A percentile compares a stretch with the other conserved stretches of the same genome.
Conservation (phyloP, 1,140 invertebrate species). For the Drosophila oshimai region DNA sequence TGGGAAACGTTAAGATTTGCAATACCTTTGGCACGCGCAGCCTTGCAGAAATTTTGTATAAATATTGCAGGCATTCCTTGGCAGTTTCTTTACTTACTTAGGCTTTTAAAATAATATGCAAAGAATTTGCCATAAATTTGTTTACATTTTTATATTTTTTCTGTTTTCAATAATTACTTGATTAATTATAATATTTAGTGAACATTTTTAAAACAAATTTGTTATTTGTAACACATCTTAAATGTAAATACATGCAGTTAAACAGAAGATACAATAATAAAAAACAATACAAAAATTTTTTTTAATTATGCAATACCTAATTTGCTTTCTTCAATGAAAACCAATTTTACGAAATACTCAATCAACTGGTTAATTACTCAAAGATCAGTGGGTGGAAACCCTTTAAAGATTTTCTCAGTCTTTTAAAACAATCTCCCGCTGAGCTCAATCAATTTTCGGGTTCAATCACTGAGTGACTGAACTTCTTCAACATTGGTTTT, state of each 20-base stretch:
- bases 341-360: background rate
- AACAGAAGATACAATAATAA: background rate
- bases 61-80: background rate
- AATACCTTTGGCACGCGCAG: background rate
- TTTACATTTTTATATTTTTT: no score
- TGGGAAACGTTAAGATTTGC: background rate
- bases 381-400: slow-evolving; percentile 20
- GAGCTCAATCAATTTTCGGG: slow-evolving; percentile 28
- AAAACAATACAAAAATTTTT: no score
- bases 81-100: no score
- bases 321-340: background rate
- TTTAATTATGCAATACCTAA: no score
- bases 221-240: no score
- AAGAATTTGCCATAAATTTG: no score
- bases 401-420: slow-evolving; percentile 12
- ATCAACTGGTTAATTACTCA: slow-evolving; percentile 22
- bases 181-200: no score
- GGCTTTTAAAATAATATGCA: no score
- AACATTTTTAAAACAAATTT: no score
- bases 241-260: no score
- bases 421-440: slow-evolving; percentile 21
- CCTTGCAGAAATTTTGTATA: background rate
- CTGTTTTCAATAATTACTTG: no score
- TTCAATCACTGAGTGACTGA: background rate
- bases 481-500: slow-evolving; percentile 16